Evolutionary conservation across 2,888 invertebrate species (phyloP).

Genomic region (Zygothrica quintamaculata): DNA sequence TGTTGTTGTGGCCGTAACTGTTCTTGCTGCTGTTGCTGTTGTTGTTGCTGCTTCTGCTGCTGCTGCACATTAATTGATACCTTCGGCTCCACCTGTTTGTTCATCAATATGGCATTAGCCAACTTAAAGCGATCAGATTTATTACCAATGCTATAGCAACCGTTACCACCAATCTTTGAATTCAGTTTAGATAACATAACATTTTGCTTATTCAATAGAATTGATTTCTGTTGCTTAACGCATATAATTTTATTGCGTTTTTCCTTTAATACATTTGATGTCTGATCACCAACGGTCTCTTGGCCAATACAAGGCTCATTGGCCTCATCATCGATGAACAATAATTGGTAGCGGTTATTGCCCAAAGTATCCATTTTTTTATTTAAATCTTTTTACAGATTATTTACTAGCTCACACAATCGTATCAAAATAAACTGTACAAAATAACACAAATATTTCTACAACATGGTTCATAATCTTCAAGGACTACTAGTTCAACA

Average conservation of each 20-base stretch:
- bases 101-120: background rate
- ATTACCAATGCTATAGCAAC: background rate
- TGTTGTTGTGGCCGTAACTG: background rate
- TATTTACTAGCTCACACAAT: background rate
- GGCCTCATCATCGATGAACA: conserved; percentile 41
- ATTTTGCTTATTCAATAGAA: background rate
- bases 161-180: background rate
- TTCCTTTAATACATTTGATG: too few relatives aligned
- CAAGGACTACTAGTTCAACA: conserved; percentile 10
- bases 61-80: background rate
- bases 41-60: background rate
- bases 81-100: background rate
- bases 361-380: conserved; percentile 22
- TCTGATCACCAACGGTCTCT: background rate
- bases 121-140: background rate
- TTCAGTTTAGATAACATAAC: background rate
- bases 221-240: conserved; percentile 2
- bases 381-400: background rate
- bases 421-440: conserved; percentile 1
- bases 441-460: too few relatives aligned
- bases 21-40: background rate
- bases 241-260: background rate
- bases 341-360: conserved; percentile 40
- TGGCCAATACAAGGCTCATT: background rate
- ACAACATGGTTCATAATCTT: background rate